A percentile compares a stretch with the other conserved stretches of the same genome.
Conservation (phyloP, 2,888 invertebrate species). For the Macrophya alboannulata region DNA sequence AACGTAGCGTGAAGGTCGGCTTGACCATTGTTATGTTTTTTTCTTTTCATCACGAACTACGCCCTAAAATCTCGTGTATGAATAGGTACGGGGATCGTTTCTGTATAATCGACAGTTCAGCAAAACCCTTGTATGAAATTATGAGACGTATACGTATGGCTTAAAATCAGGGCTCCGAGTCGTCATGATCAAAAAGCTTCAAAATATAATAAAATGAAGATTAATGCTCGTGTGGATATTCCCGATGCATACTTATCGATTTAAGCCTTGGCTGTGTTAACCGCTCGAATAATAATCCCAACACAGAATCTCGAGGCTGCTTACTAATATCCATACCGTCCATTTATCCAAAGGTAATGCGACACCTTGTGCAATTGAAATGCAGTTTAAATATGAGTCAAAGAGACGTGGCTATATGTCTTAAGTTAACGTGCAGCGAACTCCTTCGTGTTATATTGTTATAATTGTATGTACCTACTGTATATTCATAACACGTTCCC, state of each 20-base stretch:
- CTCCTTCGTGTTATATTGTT: not conserved
- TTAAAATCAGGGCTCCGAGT: too few species aligned
- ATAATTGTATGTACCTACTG: not conserved
- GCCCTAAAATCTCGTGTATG: not conserved
- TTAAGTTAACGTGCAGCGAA: not conserved
- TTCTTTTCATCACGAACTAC: not conserved
- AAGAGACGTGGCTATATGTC: not conserved
- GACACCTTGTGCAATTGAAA: conserved; percentile 3
- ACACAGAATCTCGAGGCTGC: not conserved
- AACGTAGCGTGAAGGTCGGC: conserved; percentile 34
- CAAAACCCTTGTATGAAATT: not conserved
- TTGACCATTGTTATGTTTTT: not conserved
- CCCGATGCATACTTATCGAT: not conserved
- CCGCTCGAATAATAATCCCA: not conserved
- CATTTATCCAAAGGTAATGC: not conserved
- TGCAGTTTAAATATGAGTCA: conserved; percentile 2
- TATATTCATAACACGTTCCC: not conserved
- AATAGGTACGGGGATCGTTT: not conserved
- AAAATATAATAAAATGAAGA: not conserved
- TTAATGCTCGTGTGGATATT: not conserved
- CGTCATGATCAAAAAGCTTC: too few species aligned
- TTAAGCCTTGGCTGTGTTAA: not conserved
- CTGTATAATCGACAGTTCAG: not conserved
- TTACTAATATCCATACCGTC: not conserved
- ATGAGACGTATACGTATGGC: too few species aligned